Evolutionary conservation across 2,113 vertebrate species (phyloP).

Genomic region (Hippocampus comes): DNA sequence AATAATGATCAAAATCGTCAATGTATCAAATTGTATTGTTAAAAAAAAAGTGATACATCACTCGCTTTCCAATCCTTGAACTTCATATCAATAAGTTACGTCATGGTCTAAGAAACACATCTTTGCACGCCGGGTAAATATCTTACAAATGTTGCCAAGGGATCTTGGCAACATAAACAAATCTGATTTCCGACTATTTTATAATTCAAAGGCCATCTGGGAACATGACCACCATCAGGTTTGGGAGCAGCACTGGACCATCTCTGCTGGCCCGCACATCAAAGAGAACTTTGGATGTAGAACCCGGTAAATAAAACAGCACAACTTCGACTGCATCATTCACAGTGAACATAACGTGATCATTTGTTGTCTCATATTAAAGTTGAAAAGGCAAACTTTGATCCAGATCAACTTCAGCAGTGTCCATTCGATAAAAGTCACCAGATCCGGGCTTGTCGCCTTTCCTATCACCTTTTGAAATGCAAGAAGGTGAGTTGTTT

Average conservation of each 20-base stretch:
- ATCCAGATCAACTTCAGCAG: slow-evolving; percentile 81
- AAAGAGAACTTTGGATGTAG: background rate
- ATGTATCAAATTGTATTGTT: no score
- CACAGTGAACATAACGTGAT: background rate
- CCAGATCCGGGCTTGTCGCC: slow-evolving; percentile 79
- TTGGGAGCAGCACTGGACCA: slow-evolving; percentile 1
- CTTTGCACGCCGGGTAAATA: no score
- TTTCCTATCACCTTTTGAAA: slow-evolving; percentile 91
- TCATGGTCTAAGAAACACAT: no score
- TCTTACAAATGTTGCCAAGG: no score
- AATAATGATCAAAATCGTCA: no score
- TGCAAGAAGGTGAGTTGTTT: slow-evolving; percentile 79
- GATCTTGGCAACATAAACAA: no score
- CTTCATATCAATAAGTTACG: no score
- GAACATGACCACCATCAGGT: slow-evolving; percentile 18
- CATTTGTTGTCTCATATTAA: background rate
- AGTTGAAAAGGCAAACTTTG: slow-evolving; percentile 33
- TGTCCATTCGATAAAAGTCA: slow-evolving; percentile 86
- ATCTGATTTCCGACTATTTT: background rate
- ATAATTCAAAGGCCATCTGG: background rate
- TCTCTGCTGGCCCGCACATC: background rate
- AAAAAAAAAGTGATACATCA: no score
- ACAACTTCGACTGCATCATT: background rate
- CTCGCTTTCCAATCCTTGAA: no score
- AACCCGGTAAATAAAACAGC: slow-evolving; percentile 14